Conservation (phyloP, 2,113 vertebrate species). For the Neodontobutis hainanensis region DNA sequence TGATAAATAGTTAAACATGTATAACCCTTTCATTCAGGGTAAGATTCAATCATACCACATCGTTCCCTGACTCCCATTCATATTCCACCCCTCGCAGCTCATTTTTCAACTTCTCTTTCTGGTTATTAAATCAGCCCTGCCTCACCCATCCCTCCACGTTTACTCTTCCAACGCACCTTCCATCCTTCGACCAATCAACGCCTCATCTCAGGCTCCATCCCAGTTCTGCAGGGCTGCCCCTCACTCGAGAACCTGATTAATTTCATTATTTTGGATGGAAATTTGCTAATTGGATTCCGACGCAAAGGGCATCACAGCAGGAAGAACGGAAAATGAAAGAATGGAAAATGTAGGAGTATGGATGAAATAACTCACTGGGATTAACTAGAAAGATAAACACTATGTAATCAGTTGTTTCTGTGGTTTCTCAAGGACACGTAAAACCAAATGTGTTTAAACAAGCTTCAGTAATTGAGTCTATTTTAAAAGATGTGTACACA, state of each 20-base stretch:
- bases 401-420: no score
- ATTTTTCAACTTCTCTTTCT: slow-evolving; percentile 22
- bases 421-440: no score
- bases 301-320: slow-evolving; percentile 6
- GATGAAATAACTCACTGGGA: no score
- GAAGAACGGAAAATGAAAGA: slow-evolving; percentile 6
- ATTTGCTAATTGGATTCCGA: slow-evolving; percentile 71
- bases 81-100: not conserved
- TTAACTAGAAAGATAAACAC: no score
- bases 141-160: not conserved
- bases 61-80: not conserved
- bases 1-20: no score
- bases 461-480: no score
- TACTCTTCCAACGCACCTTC: not conserved
- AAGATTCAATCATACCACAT: no score
- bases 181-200: slow-evolving; percentile 22
- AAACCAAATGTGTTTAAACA: no score
- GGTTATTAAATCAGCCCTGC: slow-evolving; percentile 22
- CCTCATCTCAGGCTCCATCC: slow-evolving; percentile 35
- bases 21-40: no score
- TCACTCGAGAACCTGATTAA: slow-evolving; percentile 44
- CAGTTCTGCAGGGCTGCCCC: not conserved
- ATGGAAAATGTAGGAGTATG: not conserved
- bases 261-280: slow-evolving; percentile 67
- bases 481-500: no score